Evolutionary conservation across 1,140 invertebrate genomes (phyloP).

Genomic region (Nautilus pompilius): DNA sequence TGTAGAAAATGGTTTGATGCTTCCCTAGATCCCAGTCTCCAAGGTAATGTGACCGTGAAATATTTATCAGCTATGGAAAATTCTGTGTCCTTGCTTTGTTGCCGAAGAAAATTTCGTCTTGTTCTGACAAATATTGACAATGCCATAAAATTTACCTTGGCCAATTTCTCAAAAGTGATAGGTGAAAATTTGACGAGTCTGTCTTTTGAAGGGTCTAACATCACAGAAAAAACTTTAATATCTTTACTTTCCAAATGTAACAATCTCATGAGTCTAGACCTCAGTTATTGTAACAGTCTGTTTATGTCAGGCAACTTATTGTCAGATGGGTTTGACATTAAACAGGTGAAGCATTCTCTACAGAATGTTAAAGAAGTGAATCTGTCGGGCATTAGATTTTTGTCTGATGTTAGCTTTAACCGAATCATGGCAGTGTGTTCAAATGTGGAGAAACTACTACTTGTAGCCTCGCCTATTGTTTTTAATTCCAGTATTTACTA

Average conservation of each 20-base stretch:
- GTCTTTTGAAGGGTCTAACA: constrained; percentile 39
- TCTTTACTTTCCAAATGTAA: constrained; percentile 35
- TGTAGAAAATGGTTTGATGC: constrained; percentile 46
- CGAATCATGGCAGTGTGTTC: constrained; percentile 64
- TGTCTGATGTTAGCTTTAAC: constrained; percentile 69
- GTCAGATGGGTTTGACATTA: constrained; percentile 60
- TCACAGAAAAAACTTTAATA: constrained; percentile 40
- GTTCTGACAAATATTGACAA: constrained; percentile 38
- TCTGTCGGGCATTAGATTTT: constrained; percentile 66
- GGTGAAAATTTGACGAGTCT: constrained; percentile 33
- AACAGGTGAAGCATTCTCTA: constrained; percentile 57
- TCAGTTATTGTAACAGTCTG: constrained; percentile 66
- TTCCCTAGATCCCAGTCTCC: constrained; percentile 43
- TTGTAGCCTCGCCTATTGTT: constrained; percentile 67
- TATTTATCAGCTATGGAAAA: constrained; percentile 13
- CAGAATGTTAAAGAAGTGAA: constrained; percentile 62
- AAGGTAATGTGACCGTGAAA: constrained; percentile 38
- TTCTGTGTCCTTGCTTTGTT: constrained; percentile 11
- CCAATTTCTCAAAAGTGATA: constrained; percentile 33
- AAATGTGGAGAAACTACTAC: constrained; percentile 61
- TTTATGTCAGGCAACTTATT: constrained; percentile 70
- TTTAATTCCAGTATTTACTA: constrained; percentile 66
- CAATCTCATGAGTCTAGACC: constrained; percentile 61
- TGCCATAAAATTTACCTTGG: constrained; percentile 26
- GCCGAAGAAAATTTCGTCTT: constrained; percentile 31